phyloP scores from a whole-genome alignment of 2,113 vertebrate species.

The Cottus gobio region DNA sequence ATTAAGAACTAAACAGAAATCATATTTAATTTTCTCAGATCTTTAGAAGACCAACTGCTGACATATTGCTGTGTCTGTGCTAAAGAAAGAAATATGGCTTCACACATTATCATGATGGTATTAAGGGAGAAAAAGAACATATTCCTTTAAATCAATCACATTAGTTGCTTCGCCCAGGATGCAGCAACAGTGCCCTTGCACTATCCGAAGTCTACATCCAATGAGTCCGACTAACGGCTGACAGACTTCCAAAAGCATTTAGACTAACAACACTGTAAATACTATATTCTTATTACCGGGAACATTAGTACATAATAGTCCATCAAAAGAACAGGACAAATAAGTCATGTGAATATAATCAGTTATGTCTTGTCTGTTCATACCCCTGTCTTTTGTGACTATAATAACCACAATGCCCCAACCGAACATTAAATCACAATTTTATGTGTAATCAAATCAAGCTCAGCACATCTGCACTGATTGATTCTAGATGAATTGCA shows the following conservation, averaged over 20 bases:
- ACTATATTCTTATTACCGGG: conserved; percentile 6
- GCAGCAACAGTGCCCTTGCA: background rate
- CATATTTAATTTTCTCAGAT: background rate
- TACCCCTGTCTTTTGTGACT: conserved; percentile 37
- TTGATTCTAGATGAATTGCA: conserved; percentile 73
- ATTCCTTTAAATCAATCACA: background rate
- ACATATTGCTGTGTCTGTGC: background rate
- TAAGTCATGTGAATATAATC: conserved; percentile 55
- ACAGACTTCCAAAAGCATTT: conserved; percentile 12
- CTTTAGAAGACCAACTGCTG: background rate
- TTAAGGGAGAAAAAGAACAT: background rate
- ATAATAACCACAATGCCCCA: conserved; percentile 56
- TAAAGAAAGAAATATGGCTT: background rate
- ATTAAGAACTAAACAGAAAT: background rate
- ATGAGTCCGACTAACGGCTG: background rate
- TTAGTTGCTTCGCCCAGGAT: background rate
- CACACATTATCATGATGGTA: background rate
- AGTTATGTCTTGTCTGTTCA: conserved; percentile 17
- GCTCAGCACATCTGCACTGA: conserved; percentile 76
- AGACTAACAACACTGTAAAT: conserved; percentile 1
- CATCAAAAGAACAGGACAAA: conserved; percentile 30
- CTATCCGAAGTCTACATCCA: background rate
- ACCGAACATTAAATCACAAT: conserved; percentile 74
- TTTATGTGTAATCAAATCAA: conserved; percentile 78
- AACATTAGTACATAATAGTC: conserved; percentile 16